Percentiles rank a stretch among this genome's conserved stretches.
phyloP scores from a whole-genome alignment of 2,113 vertebrate species.

The Mesitornis unicolor region DNA sequence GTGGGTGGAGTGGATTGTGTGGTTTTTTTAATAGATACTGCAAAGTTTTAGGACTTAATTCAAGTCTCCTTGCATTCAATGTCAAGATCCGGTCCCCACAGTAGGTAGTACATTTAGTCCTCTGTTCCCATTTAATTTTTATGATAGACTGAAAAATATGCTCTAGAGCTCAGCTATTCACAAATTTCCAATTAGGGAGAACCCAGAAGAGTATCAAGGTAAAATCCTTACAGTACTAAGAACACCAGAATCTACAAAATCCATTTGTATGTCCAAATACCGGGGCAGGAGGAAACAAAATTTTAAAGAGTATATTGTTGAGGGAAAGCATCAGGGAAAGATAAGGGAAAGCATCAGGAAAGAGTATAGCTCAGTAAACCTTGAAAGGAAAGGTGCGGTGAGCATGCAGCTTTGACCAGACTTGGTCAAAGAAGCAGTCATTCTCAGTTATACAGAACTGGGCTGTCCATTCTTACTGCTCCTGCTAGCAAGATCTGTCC shows the following conservation, averaged over 20 bases:
- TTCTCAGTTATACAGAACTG: background rate
- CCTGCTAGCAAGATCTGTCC: background rate
- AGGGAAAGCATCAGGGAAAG: background rate
- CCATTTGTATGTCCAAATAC: background rate
- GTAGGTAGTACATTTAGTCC: background rate
- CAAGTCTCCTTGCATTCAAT: background rate
- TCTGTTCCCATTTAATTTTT: background rate
- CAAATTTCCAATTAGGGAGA: background rate
- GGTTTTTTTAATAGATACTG: background rate
- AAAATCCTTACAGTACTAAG: background rate
- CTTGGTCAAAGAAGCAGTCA: background rate
- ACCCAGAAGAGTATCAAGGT: background rate
- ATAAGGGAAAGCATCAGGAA: background rate
- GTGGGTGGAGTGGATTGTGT: accelerated
- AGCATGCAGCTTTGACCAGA: background rate
- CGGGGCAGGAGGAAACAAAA: background rate
- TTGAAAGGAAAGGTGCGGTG: background rate
- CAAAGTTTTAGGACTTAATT: background rate
- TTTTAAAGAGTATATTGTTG: background rate
- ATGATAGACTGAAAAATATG: background rate
- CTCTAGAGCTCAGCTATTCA: background rate
- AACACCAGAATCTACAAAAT: background rate
- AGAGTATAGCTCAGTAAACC: background rate
- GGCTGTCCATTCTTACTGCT: background rate
- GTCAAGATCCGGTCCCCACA: background rate